These are phyloP conservation scores for Caenorhabditis panamensis DNA, from an alignment of 2,888 invertebrate species.

Conservation along the genomic window DNA sequence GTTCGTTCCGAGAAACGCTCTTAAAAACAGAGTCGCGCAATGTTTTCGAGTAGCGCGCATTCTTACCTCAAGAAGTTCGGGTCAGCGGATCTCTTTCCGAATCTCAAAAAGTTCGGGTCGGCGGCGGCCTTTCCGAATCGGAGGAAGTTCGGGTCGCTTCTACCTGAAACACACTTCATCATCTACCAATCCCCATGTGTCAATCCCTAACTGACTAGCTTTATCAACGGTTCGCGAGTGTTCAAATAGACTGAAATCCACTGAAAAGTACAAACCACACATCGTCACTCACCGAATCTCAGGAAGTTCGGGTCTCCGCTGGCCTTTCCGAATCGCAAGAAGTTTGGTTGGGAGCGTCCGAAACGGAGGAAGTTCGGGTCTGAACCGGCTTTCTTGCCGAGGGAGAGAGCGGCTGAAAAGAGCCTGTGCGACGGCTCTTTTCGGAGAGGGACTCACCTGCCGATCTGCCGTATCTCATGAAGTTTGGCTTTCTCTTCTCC, in stretches of 20 bases:
- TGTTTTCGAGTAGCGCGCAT: neutral
- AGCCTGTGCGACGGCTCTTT: constrained; percentile 29
- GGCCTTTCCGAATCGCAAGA: constrained; percentile 80
- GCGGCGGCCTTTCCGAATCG: constrained; percentile 76
- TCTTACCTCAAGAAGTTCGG: constrained; percentile 77
- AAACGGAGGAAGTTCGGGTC: constrained; percentile 80
- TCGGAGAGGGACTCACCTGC: constrained; percentile 55
- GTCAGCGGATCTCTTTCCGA: constrained; percentile 74
- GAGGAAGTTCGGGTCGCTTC: constrained; percentile 77
- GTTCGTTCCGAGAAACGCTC: constrained; percentile 5
- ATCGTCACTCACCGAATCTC: constrained; percentile 69
- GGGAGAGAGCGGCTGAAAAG: constrained; percentile 64
- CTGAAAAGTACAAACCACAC: neutral
- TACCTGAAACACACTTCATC: constrained; percentile 51
- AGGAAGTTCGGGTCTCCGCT: constrained; percentile 78
- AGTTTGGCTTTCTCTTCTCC: constrained; percentile 80
- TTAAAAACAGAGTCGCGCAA: neutral
- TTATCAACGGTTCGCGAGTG: constrained; percentile 32
- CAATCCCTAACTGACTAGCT: constrained; percentile 49
- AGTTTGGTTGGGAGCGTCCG: constrained; percentile 76
- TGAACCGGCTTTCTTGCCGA: constrained; percentile 75
- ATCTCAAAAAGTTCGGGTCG: constrained; percentile 80
- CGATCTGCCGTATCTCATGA: constrained; percentile 79
- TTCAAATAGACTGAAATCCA: constrained; percentile 47
- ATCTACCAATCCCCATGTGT: neutral